Base-by-base conservation (phyloP, 2,797 vertebrate species). In the Scarus forsteni region DNA sequence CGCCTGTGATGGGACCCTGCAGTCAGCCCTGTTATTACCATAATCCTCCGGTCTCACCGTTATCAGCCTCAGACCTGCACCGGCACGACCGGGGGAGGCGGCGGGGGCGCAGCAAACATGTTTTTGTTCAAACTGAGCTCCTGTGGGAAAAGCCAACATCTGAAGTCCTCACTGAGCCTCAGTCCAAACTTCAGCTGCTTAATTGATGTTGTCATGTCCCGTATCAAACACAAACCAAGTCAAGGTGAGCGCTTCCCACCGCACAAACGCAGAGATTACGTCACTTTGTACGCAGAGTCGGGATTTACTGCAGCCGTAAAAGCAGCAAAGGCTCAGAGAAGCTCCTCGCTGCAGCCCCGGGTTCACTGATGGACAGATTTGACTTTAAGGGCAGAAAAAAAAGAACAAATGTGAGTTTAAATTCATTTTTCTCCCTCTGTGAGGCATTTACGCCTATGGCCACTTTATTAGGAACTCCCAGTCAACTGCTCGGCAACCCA, bases 1-100 rank as follows among this genome's bases (percentile, higher is more conserved):
- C 42, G 13, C 62, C 44, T 19, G 53, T 10, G 64, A 42, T 13
- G 60, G 75, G 77, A 82, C 78, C 63, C 61, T 14, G 72, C 69
- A 54, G 60, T 73, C 80, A 64, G 65, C 48, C 73, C 80, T 60
- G 75, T 91, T 53, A 83, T 90, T 90, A 83, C 58, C 75, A 84
- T 89, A 88, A 89, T 85, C 85, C 81, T 73, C 13, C 72, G 50
- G 54, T 63, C 44, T 61, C 63, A 36, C 6, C 46, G 34, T 80
- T 71, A 84, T 85, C 81, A 80, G 77, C 66, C 48, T 62, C 72
- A 70, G 66, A 85, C 80, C 77, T 77, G 84, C 79, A 63, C 69
- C 40, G 67, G 77, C 85, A 48, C 16, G 62, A 79, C 56, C 70
- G 5, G 68, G 75, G 62, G 53, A 69, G 60, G 56, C 46, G 27